Conservation (phyloP, 2,113 vertebrate genomes). For the Ptilonorhynchus violaceus region DNA sequence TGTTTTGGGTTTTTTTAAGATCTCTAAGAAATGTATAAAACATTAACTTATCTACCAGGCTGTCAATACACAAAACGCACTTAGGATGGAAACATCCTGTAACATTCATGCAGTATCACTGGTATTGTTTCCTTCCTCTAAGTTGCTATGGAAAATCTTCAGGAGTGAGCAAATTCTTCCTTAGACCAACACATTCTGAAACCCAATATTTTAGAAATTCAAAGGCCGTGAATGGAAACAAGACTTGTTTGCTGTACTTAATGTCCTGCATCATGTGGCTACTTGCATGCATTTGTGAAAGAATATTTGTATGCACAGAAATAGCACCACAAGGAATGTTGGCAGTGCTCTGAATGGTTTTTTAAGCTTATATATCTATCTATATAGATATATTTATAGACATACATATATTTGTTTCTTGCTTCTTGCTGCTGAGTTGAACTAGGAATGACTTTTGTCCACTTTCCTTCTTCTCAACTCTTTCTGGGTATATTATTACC, state of each 20-base stretch:
- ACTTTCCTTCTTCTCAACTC: constrained; percentile 32
- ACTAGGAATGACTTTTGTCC: neutral
- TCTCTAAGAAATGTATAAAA: neutral
- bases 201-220: constrained; percentile 60
- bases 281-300: neutral
- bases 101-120: neutral
- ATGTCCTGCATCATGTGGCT: neutral
- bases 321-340: constrained; percentile 16
- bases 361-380: neutral
- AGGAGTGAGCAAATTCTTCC: constrained; percentile 52
- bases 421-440: neutral
- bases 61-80: neutral
- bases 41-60: neutral
- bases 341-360: neutral
- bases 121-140: constrained; percentile 57
- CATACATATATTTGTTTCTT: neutral
- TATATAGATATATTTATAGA: neutral
- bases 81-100: neutral
- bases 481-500: constrained; percentile 47
- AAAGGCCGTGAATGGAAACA: constrained; percentile 59
- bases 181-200: constrained; percentile 54
- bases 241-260: constrained; percentile 57
- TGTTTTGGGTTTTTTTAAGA: neutral
- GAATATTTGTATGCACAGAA: constrained; percentile 1
- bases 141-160: constrained; percentile 43